Percentiles rank a stretch among this genome's conserved stretches.
phyloP scores from a whole-genome alignment of 2,888 invertebrate genomes.

The Antheraea assamensis region DNA sequence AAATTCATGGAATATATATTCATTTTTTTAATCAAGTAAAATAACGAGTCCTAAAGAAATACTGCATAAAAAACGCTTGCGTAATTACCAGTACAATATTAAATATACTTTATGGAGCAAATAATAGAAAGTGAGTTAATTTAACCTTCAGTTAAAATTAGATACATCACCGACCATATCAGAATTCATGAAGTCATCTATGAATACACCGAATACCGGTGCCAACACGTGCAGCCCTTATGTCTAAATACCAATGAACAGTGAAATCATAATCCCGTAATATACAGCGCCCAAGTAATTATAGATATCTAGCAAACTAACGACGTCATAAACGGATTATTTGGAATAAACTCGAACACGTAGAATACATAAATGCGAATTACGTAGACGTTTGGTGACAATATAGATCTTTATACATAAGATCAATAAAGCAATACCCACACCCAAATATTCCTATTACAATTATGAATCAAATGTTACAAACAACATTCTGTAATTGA shows the following conservation, averaged over 20 bases:
- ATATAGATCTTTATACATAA: background rate
- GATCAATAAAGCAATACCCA: background rate
- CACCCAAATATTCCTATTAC: too few relatives aligned
- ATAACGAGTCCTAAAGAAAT: too few relatives aligned
- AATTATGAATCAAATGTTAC: too few relatives aligned
- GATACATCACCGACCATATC: background rate
- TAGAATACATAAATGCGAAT: background rate
- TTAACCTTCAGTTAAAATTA: background rate
- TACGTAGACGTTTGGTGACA: background rate
- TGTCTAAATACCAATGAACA: background rate
- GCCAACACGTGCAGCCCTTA: background rate
- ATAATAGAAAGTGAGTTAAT: background rate
- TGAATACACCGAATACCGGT: background rate
- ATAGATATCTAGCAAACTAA: background rate
- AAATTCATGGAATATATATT: too few relatives aligned
- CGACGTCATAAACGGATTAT: background rate
- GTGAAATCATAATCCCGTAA: conserved; percentile 1
- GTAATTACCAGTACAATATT: background rate
- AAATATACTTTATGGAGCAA: background rate
- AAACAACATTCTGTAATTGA: too few relatives aligned
- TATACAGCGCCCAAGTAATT: background rate
- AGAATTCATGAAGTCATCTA: background rate
- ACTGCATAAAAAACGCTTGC: too few relatives aligned
- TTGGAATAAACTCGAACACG: background rate
- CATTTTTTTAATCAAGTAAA: too few relatives aligned